Base-by-base conservation (phyloP, 2,113 vertebrate genomes). In the Lophius piscatorius region DNA sequence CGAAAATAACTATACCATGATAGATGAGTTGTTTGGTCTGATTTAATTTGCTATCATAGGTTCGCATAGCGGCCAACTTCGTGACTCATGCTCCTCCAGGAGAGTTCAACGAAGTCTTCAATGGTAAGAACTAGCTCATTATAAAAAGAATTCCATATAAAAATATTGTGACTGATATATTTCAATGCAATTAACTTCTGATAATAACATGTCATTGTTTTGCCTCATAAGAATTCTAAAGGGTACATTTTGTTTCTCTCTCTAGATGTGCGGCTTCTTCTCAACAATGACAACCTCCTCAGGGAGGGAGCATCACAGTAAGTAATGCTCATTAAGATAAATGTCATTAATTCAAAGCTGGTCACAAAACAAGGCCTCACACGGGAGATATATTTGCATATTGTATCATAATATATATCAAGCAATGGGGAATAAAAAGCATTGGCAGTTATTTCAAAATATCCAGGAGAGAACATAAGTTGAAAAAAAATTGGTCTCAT, bases 91-190 rank as follows among this genome's bases (percentile, higher is more conserved):
- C 97, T 64, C 97, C 97, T 21, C 97, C 96, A 55, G 97, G 97
- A 88, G 97, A 98, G 90, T 98, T 98, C 88, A 98, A 98, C 78
- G 96, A 98, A 54, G 96, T 98, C 40, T 98, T 98, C 87, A 98
- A 98, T 78, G 97, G 97, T 98, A 83, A 93, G 94, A 92, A 62
- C 4, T 47, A 35, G 12, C 39, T 31, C 3, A 38, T 42, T 26
- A 5, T 42, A 24, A 21, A 16, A 22, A 26, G 4, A 56, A n/a
- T 11, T 13, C 12, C 10, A 9, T 41, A 12, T 13, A 20, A 3
- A 4, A 13, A 11, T 22, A 9, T 20, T 11, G 11, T 22, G 12
- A 14, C 5, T 42, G 2, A 23, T 22, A 42, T 5, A 14, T 17
- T 17, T 40, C 5, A 21, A 51, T 5, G 18, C 26, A 31, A 8